Conservation (phyloP, 2,113 vertebrate genomes). For the Megaptera novaeangliae region DNA sequence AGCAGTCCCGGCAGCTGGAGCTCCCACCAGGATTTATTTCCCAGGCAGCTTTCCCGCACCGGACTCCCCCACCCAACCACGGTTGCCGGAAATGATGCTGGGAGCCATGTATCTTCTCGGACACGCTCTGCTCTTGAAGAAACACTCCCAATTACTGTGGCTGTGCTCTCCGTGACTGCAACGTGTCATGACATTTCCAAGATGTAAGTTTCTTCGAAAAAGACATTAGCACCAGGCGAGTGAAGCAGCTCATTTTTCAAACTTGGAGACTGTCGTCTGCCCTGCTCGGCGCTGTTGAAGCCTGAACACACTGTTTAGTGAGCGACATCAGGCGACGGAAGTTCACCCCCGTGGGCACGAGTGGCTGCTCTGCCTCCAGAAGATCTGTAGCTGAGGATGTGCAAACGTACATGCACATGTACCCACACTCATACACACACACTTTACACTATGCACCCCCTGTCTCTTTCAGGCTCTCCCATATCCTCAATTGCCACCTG, state of each 20-base stretch:
- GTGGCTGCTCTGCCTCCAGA: not conserved
- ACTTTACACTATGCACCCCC: not conserved
- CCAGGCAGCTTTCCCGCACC: not conserved
- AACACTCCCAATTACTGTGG: slow-evolving; percentile 65
- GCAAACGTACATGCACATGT: not conserved
- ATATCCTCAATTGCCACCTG: rapidly evolving
- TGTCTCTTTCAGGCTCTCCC: not conserved
- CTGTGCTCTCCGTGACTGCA: slow-evolving; percentile 75
- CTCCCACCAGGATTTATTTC: slow-evolving; percentile 42
- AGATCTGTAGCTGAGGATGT: not conserved
- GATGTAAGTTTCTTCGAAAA: slow-evolving; percentile 74
- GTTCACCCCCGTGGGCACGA: not conserved
- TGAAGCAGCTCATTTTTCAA: slow-evolving; percentile 72
- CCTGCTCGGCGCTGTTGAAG: not conserved
- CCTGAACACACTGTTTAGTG: slow-evolving; percentile 55
- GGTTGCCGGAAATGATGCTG: slow-evolving; percentile 27
- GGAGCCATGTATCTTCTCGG: slow-evolving; percentile 44
- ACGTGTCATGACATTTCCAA: slow-evolving; percentile 79
- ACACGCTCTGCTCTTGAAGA: slow-evolving; percentile 65
- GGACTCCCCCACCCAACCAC: not conserved
- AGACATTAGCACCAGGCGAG: slow-evolving; percentile 67
- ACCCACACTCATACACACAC: not conserved
- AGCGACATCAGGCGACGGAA: not conserved
- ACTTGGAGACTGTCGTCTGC: slow-evolving; percentile 67
- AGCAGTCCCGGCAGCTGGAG: not conserved